Conservation (phyloP, 92 coral and sea anemone genomes). For the Parazoanthus swiftii region DNA sequence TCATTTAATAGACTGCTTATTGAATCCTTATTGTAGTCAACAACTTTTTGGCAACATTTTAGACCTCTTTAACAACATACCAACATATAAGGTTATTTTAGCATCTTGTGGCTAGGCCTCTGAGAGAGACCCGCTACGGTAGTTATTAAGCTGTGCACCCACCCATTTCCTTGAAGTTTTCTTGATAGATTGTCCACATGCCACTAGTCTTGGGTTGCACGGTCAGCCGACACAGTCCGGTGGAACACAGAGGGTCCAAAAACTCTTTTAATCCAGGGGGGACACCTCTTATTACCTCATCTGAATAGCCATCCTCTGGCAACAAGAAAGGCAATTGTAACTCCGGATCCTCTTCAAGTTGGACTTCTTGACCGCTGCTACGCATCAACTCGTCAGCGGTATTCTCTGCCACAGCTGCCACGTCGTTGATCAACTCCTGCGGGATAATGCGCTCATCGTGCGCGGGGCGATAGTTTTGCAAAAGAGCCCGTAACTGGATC, state of each 20-base stretch:
- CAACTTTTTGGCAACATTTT: too few relatives aligned
- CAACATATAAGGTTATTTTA: too few relatives aligned
- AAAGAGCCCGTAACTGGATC: constrained; percentile 76
- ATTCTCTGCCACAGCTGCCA: constrained; percentile 87
- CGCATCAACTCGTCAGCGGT: constrained; percentile 94
- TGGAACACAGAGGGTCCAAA: constrained; percentile 83
- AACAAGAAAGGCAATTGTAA: constrained; percentile 91
- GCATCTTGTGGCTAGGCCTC: too few relatives aligned
- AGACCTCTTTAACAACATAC: too few relatives aligned
- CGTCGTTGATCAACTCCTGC: constrained; percentile 75
- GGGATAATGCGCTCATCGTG: constrained; percentile 72
- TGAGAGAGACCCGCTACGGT: too few relatives aligned
- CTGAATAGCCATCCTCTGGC: constrained; percentile 96
- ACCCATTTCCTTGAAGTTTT: constrained; percentile 61
- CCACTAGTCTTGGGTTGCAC: constrained; percentile 87
- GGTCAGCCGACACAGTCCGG: constrained; percentile 86
- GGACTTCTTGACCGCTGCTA: constrained; percentile 88
- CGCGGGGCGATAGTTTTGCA: constrained; percentile 88
- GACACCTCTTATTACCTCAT: constrained; percentile 94
- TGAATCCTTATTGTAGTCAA: too few relatives aligned
- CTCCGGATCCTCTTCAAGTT: constrained; percentile 93
- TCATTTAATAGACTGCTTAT: too few relatives aligned
- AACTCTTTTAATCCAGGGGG: constrained; percentile 93
- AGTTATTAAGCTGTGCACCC: neutral
- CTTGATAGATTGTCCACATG: constrained; percentile 89